A percentile compares a stretch with the other conserved stretches of the same genome.
Conservation (phyloP, 2,113 vertebrate species). For the Rhineura floridana region DNA sequence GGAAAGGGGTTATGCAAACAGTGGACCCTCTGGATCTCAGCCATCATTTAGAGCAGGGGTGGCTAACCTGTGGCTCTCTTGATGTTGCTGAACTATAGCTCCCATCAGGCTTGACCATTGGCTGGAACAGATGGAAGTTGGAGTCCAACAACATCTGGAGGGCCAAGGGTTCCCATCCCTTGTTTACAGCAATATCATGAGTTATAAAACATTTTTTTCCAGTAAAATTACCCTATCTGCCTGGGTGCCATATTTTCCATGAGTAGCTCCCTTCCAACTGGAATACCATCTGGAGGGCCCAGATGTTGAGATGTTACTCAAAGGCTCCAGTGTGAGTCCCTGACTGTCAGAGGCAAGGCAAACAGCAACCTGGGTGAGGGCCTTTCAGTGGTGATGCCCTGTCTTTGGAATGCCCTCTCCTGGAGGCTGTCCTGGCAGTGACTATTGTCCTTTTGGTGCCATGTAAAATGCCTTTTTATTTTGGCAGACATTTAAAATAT, state of each 20-base stretch:
- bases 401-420: neutral
- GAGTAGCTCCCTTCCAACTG: neutral
- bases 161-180: neutral
- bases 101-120: too few species aligned
- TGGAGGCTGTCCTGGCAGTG: neutral
- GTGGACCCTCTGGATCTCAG: neutral
- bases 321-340: neutral
- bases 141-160: neutral
- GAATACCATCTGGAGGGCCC: neutral
- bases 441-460: neutral
- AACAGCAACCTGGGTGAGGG: neutral
- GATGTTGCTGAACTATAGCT: too few species aligned
- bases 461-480: neutral
- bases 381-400: neutral
- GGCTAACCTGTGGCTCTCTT: too few species aligned
- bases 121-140: too few species aligned
- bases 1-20: neutral
- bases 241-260: neutral
- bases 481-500: neutral
- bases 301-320: neutral
- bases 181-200: neutral
- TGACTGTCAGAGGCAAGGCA: neutral
- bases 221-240: neutral
- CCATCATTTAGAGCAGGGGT: neutral
- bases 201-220: neutral